These are phyloP conservation scores for Scaptomyza pallida DNA, from an alignment of 1,140 invertebrate species.

Conservation along the genomic window DNA sequence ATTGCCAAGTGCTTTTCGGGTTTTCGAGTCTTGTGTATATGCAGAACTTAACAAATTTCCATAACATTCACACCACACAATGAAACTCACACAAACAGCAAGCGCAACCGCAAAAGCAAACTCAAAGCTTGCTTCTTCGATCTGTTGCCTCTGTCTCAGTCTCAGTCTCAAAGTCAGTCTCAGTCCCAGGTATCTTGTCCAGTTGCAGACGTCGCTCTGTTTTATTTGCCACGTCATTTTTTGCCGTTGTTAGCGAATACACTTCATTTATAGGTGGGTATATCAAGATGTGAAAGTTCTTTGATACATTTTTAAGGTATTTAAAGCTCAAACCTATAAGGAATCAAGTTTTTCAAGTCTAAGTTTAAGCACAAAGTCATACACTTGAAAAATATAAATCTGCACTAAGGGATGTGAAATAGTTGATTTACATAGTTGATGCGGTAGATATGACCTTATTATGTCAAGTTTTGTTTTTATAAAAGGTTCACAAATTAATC, in stretches of 20 bases:
- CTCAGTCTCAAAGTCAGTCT: slow-evolving; percentile 25
- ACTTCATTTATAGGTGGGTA: slow-evolving; percentile 11
- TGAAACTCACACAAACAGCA: slow-evolving; percentile 55
- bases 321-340: too few relatives aligned
- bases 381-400: too few relatives aligned
- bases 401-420: too few relatives aligned
- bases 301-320: too few relatives aligned
- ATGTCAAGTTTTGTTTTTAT: too few relatives aligned
- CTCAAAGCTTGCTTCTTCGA: slow-evolving; percentile 55
- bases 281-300: neutral
- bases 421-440: too few relatives aligned
- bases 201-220: slow-evolving; percentile 64
- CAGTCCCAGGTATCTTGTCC: slow-evolving; percentile 23
- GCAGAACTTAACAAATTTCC: slow-evolving; percentile 81
- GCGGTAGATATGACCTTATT: too few relatives aligned
- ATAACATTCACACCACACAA: slow-evolving; percentile 79
- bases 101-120: slow-evolving; percentile 31
- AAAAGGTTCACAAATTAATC: too few relatives aligned
- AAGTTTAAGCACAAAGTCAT: too few relatives aligned
- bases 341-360: too few relatives aligned
- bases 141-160: slow-evolving; percentile 35
- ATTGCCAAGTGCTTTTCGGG: slow-evolving; percentile 64
- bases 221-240: slow-evolving; percentile 80
- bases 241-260: slow-evolving; percentile 12
- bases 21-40: slow-evolving; percentile 62